Evolutionary conservation across 2,888 invertebrate species (phyloP).

Genomic region (Eurois occulta): DNA sequence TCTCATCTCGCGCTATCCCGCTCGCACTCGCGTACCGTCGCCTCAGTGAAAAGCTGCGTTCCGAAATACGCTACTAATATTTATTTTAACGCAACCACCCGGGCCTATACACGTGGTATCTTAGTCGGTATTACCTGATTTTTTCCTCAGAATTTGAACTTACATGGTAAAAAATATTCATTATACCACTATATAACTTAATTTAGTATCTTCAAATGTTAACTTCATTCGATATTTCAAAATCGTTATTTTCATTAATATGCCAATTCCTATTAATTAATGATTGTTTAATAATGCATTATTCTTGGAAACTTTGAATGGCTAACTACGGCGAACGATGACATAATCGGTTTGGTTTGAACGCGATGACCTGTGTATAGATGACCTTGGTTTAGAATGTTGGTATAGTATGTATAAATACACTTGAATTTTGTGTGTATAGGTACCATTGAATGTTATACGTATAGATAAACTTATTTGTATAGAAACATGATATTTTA

Average conservation of each 20-base stretch:
- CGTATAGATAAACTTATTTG: constrained; percentile 11
- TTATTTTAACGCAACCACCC: constrained; percentile 89
- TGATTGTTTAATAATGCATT: constrained; percentile 28
- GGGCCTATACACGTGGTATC: constrained; percentile 85
- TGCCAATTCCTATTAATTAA: constrained; percentile 32
- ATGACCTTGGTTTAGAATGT: constrained; percentile 47
- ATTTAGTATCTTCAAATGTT: neutral
- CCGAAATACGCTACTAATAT: constrained; percentile 90
- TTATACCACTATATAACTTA: neutral
- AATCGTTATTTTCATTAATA: neutral
- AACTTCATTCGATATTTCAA: neutral
- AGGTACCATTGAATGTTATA: constrained; percentile 12
- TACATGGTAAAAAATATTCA: neutral
- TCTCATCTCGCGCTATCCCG: constrained; percentile 77
- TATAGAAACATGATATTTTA: constrained; percentile 22
- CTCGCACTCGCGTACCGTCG: constrained; percentile 78
- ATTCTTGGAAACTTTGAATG: constrained; percentile 38
- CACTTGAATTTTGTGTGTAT: constrained; percentile 15
- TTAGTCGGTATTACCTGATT: constrained; percentile 48
- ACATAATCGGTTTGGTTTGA: constrained; percentile 44
- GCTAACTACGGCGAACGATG: constrained; percentile 26
- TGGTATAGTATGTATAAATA: constrained; percentile 23
- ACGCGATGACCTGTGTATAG: constrained; percentile 46
- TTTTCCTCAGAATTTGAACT: constrained; percentile 42
- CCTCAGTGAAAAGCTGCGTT: constrained; percentile 86